These are phyloP conservation scores for Helogale parvula DNA, from an alignment of 2,113 vertebrate genomes.

Conservation along the genomic window DNA sequence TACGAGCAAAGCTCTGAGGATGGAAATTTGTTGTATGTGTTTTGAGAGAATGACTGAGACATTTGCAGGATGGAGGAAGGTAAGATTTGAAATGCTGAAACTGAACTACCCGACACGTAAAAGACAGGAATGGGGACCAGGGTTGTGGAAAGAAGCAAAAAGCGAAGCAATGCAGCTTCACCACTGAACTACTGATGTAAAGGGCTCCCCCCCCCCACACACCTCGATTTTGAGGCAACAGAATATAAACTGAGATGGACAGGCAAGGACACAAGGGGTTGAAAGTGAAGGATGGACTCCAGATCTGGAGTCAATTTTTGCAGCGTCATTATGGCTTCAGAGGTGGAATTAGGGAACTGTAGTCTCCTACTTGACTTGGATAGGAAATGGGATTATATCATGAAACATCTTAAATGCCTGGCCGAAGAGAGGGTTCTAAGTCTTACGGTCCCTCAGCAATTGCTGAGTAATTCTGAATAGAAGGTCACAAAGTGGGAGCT, in stretches of 20 bases:
- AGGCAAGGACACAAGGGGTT: neutral
- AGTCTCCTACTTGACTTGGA: neutral
- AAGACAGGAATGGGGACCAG: neutral
- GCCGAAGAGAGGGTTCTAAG: neutral
- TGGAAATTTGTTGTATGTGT: neutral
- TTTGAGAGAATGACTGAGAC: neutral
- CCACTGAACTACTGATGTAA: neutral
- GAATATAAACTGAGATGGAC: neutral
- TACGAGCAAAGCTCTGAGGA: neutral
- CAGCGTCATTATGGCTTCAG: neutral
- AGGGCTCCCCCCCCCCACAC: neutral
- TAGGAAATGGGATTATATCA: neutral
- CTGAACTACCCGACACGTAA: neutral
- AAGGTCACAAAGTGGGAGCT: neutral
- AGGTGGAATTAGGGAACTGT: neutral
- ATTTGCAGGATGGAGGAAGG: neutral
- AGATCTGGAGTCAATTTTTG: neutral
- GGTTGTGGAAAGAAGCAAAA: neutral
- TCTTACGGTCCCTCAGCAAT: neutral
- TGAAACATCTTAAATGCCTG: neutral
- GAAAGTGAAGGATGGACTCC: neutral
- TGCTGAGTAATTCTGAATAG: neutral
- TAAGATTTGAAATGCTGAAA: neutral
- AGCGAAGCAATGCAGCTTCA: neutral
- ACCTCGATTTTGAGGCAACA: neutral